A percentile compares a stretch with the other conserved stretches of the same genome.
These are phyloP conservation scores for Leptinotarsa peninsularis DNA, from an alignment of 2,888 invertebrate species.

Conservation along the genomic window DNA sequence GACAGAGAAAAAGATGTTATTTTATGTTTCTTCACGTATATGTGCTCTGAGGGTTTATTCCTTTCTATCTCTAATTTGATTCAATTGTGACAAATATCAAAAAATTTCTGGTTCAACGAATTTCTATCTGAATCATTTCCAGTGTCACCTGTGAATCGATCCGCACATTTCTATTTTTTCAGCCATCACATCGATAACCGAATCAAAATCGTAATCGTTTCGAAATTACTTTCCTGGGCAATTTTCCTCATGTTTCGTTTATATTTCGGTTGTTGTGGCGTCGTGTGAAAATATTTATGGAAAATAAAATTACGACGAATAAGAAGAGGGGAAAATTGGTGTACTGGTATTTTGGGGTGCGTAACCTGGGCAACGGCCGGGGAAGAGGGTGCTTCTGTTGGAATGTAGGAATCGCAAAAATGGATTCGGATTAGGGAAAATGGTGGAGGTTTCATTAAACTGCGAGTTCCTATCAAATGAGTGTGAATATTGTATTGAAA, in stretches of 20 bases:
- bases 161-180: not conserved
- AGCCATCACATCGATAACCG: not conserved
- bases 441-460: conserved; percentile 55
- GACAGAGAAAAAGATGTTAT: too few relatives aligned
- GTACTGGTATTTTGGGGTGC: conserved; percentile 55
- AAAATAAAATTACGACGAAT: conserved; percentile 55
- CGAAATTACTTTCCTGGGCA: not conserved
- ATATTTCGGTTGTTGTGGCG: conserved; percentile 28
- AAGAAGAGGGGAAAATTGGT: conserved; percentile 52
- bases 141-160: not conserved
- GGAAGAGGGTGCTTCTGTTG: conserved; percentile 52
- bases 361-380: conserved; percentile 40
- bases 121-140: too few relatives aligned
- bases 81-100: too few relatives aligned
- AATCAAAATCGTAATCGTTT: conserved; percentile 4
- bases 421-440: conserved; percentile 65
- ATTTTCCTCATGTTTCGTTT: conserved; percentile 14
- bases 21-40: too few relatives aligned
- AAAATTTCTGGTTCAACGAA: too few relatives aligned
- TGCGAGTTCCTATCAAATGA: not conserved
- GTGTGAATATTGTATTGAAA: not conserved
- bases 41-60: too few relatives aligned
- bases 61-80: too few relatives aligned
- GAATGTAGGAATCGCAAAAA: conserved; percentile 65
- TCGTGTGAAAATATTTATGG: conserved; percentile 51